Evolutionary conservation across 2,888 invertebrate genomes (phyloP).

Genomic region (Watsonalla binaria): DNA sequence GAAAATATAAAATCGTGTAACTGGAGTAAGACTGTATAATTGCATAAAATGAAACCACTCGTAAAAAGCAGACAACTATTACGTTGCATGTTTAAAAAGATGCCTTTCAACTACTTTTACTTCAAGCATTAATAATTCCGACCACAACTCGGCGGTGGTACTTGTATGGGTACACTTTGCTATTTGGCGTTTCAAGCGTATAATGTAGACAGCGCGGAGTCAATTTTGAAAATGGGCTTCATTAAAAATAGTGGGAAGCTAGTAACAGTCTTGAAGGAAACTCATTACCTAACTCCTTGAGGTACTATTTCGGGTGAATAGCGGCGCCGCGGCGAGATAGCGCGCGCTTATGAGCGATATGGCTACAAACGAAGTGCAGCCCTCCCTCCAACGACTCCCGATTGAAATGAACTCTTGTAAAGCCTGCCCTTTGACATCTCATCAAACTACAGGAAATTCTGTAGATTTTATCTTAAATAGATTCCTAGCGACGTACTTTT

Average conservation of each 20-base stretch:
- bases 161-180: background rate
- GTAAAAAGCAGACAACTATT: background rate
- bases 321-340: constrained; percentile 60
- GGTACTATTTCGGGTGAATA: constrained; percentile 75
- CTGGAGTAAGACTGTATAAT: no score
- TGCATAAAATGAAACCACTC: background rate
- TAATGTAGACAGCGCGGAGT: constrained; percentile 30
- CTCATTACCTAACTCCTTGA: constrained; percentile 75
- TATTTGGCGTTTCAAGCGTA: constrained; percentile 3
- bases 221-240: constrained; percentile 60
- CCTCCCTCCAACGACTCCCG: constrained; percentile 11
- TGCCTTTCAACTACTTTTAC: background rate
- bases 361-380: constrained; percentile 70
- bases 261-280: constrained; percentile 62
- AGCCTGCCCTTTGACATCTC: background rate
- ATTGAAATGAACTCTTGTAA: background rate
- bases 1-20: no score
- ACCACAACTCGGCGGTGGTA: background rate
- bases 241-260: constrained; percentile 58
- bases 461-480: no score
- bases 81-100: background rate
- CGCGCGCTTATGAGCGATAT: constrained; percentile 70
- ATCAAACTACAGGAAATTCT: background rate
- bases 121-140: background rate
- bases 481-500: no score